Conservation (phyloP, 2,888 invertebrate genomes). For the Parnassius apollo region DNA sequence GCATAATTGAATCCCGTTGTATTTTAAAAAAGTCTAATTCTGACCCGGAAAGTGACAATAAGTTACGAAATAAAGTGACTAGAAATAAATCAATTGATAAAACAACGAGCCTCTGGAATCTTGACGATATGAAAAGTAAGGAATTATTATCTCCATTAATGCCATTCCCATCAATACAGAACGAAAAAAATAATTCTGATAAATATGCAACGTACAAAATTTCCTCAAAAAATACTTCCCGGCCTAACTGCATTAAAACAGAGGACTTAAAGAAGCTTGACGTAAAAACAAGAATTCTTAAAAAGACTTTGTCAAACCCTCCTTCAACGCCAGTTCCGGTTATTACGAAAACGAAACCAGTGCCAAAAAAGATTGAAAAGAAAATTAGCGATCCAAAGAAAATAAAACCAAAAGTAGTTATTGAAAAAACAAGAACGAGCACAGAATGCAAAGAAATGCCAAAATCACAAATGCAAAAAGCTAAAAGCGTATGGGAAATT, state of each 20-base stretch:
- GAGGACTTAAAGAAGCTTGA: slow-evolving; percentile 76
- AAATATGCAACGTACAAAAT: slow-evolving; percentile 78
- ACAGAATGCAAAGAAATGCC: slow-evolving; percentile 59
- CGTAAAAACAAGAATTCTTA: slow-evolving; percentile 78
- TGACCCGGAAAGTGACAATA: slow-evolving; percentile 61
- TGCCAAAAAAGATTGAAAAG: slow-evolving; percentile 42
- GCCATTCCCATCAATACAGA: slow-evolving; percentile 55
- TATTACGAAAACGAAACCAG: slow-evolving; percentile 67
- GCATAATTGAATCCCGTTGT: slow-evolving; percentile 85
- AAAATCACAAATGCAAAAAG: slow-evolving; percentile 73
- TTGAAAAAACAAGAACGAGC: slow-evolving; percentile 58
- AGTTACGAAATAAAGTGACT: slow-evolving; percentile 59
- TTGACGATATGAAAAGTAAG: slow-evolving; percentile 80
- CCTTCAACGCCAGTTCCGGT: slow-evolving; percentile 76
- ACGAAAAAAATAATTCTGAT: slow-evolving; percentile 70
- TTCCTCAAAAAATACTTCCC: slow-evolving; percentile 64
- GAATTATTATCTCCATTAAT: slow-evolving; percentile 67
- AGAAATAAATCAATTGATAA: slow-evolving; percentile 76
- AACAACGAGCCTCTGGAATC: slow-evolving; percentile 82
- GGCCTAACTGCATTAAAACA: slow-evolving; percentile 63
- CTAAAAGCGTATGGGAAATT: slow-evolving; percentile 80
- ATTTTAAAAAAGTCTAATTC: slow-evolving; percentile 82
- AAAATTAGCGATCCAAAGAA: slow-evolving; percentile 68
- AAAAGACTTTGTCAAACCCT: slow-evolving; percentile 78
- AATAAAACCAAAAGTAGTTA: slow-evolving; percentile 60